Conservation (phyloP, 2,113 vertebrate species). For the Aleadryas rufinucha region DNA sequence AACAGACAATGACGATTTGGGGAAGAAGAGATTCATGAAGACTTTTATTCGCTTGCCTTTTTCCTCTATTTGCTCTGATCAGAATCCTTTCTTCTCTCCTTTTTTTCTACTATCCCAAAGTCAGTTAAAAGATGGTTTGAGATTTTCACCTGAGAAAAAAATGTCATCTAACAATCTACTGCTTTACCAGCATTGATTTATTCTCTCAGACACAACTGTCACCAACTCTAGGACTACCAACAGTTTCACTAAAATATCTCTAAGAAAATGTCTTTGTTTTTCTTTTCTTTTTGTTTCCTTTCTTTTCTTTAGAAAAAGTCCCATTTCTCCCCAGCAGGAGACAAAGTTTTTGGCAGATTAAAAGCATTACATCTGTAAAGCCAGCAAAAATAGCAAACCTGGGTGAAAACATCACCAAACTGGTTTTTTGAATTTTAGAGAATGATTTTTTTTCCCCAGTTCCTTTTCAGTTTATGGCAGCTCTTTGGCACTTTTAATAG, state of each 20-base stretch:
- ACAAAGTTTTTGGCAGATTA: not conserved
- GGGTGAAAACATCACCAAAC: not conserved
- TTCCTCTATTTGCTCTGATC: not conserved
- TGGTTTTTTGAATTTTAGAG: not conserved
- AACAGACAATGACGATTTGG: not conserved
- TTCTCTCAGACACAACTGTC: not conserved
- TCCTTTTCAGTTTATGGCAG: not conserved
- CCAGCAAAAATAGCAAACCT: not conserved
- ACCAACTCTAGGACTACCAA: not conserved
- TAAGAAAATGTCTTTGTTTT: not conserved
- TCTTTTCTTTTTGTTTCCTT: not conserved
- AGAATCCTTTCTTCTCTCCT: not conserved
- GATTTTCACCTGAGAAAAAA: not conserved
- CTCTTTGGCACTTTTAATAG: not conserved
- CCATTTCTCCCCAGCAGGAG: not conserved
- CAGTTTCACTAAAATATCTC: not conserved
- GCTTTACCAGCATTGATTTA: not conserved
- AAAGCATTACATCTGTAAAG: not conserved
- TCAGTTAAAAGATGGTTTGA: conserved; percentile 32
- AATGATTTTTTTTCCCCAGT: not conserved
- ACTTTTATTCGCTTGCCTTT: not conserved
- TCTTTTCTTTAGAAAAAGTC: not conserved
- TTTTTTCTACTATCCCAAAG: not conserved
- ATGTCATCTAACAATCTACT: not conserved
- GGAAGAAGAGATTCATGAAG: not conserved